These are phyloP conservation scores for Plebejus melissa DNA, from an alignment of 2,888 invertebrate species.

Conservation along the genomic window DNA sequence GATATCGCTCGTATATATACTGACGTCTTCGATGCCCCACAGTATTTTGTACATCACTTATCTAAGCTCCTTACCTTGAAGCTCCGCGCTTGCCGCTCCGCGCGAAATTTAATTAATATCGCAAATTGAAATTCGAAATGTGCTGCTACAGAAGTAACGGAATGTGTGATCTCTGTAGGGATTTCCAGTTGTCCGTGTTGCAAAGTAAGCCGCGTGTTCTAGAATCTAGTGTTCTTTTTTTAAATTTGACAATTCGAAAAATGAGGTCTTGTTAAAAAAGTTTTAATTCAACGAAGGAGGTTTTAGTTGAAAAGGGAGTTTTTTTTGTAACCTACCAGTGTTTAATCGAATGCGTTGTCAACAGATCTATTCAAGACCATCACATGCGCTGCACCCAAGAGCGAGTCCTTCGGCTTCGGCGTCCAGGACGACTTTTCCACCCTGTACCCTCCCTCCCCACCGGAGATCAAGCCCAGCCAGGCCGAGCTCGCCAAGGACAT, in stretches of 20 bases:
- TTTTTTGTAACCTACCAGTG: neutral
- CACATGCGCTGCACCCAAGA: slow-evolving; percentile 62
- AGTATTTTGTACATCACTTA: slow-evolving; percentile 73
- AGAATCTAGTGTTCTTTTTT: slow-evolving; percentile 4
- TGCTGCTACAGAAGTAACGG: slow-evolving; percentile 71
- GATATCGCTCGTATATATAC: slow-evolving; percentile 74
- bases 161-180: slow-evolving; percentile 71
- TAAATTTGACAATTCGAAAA: neutral
- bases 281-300: neutral
- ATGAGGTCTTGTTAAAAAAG: neutral
- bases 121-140: slow-evolving; percentile 50
- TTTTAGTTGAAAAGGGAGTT: neutral
- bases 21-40: slow-evolving; percentile 61
- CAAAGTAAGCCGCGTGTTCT: slow-evolving; percentile 58
- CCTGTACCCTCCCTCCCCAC: slow-evolving; percentile 67
- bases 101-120: slow-evolving; percentile 35
- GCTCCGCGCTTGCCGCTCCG: slow-evolving; percentile 63
- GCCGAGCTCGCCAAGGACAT: slow-evolving; percentile 82
- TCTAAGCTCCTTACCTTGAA: slow-evolving; percentile 75
- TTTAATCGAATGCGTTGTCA: slow-evolving; percentile 27
- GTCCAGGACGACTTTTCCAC: slow-evolving; percentile 56
- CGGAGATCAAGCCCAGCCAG: slow-evolving; percentile 64
- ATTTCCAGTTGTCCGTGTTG: slow-evolving; percentile 64
- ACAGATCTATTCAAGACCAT: slow-evolving; percentile 68
- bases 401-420: slow-evolving; percentile 48